These are phyloP conservation scores for Clarias batrachus DNA, from an alignment of 2,113 vertebrate species.

Conservation along the genomic window DNA sequence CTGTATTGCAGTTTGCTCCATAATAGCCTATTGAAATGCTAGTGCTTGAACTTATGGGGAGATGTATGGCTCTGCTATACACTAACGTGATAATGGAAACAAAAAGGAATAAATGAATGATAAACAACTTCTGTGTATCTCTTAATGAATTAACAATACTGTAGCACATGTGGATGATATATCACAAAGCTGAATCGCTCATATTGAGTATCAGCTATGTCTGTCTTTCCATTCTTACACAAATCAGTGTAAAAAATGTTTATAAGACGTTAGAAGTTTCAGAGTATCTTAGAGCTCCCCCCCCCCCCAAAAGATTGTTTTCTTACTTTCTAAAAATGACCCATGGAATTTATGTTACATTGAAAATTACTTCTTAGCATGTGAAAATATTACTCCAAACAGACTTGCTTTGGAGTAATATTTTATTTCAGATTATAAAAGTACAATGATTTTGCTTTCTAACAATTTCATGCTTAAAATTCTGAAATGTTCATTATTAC, in stretches of 20 bases:
- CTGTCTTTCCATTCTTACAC: neutral
- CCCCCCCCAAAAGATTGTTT: no score
- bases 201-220: neutral
- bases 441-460: no score
- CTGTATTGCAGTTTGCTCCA: conserved; percentile 55
- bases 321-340: neutral
- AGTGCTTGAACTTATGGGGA: neutral
- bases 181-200: neutral
- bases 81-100: neutral
- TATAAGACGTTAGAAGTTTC: neutral
- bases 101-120: neutral
- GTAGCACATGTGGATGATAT: neutral
- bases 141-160: neutral
- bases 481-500: neutral
- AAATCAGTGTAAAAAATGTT: neutral
- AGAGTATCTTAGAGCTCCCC: neutral
- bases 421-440: no score
- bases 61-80: neutral
- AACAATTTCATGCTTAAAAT: neutral
- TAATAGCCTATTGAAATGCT: conserved; percentile 19
- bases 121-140: neutral
- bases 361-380: neutral
- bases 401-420: no score
- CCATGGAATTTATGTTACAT: neutral
- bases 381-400: neutral